Evolutionary conservation across 2,113 vertebrate genomes (phyloP), one percentile per base, ranked within the genome.

Genomic region (Elachura formosa): DNA sequence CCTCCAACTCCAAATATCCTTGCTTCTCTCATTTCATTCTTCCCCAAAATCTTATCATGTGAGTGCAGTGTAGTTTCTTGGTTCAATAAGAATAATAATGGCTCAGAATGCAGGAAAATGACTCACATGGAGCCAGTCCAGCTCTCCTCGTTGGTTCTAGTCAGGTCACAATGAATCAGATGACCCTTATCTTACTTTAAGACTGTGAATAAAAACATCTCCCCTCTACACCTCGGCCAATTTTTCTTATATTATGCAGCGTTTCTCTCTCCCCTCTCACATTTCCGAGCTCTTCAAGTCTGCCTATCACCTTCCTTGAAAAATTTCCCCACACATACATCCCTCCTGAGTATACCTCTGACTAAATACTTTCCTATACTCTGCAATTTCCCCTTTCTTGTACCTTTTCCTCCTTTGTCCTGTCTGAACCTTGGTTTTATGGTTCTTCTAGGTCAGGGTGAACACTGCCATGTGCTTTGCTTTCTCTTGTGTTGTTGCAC

Each of bases 111-210:
- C 82, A 95, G 94, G 94, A 91, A 96, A 96, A 96, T 97, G 95
- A 97, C 96, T 97, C 97, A 97, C 76, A 24, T 96, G 97, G 97
- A 97, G 92, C 29, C 45, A 43, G 76, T 90, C 96, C 96, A 98
- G 91, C 36, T 88, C 89, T 87, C 90, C 71, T 88, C 67, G 78
- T 58, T 91, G 91, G 94, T 96, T 94, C 90, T 93, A 94, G 92
- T 96, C 96, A 97, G 93, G 97, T 97, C 96, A 97, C 0, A 17
- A 91, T 94, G 94, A 96, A 94, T 96, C 95, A 96, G 96, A 96
- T 96, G 95, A 96, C 96, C 89, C 94, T 94, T 95, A 96, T 90
- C 94, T 96, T 90, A 86, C 64, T 95, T 95, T 72, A 84, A 89
- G 81, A 56, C 89, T 52, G 56, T 21, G 91, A 94, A 92, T 92